A percentile compares a stretch with the other conserved stretches of the same genome.
phyloP scores from a whole-genome alignment of 2,113 vertebrate species.

The Mobula birostris region DNA sequence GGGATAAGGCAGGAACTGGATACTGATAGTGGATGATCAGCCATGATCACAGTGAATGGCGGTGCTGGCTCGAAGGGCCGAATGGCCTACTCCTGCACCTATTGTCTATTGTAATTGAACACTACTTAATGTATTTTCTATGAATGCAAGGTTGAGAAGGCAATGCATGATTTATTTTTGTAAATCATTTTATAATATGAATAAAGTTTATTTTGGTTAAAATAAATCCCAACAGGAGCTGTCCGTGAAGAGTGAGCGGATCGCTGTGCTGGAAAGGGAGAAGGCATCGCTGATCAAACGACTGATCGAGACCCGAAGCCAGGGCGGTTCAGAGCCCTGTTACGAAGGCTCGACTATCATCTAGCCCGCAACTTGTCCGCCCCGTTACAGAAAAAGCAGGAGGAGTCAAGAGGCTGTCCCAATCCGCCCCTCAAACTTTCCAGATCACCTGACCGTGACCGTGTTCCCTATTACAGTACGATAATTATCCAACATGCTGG shows the following conservation, averaged over 20 bases:
- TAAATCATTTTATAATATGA: too few species aligned
- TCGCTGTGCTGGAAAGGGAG: conserved; percentile 34
- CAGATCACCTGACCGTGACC: neutral
- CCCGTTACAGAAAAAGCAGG: neutral
- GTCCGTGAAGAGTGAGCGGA: conserved; percentile 38
- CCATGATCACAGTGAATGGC: too few species aligned
- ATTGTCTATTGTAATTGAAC: too few species aligned
- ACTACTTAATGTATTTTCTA: too few species aligned
- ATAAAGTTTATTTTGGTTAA: too few species aligned
- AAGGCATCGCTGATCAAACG: neutral
- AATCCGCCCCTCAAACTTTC: neutral
- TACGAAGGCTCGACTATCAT: conserved; percentile 40
- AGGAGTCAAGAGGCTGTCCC: neutral
- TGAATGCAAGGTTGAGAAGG: too few species aligned
- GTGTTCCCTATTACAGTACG: neutral
- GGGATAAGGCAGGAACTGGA: too few species aligned
- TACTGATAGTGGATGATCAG: too few species aligned
- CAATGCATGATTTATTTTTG: too few species aligned
- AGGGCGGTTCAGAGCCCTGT: neutral
- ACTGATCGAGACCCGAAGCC: neutral
- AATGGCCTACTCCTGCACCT: too few species aligned
- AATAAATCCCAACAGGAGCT: conserved; percentile 39
- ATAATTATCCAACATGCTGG: neutral
- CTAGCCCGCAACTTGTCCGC: neutral
- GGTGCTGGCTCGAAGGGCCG: too few species aligned